phyloP scores from a whole-genome alignment of 2,113 vertebrate genomes.

The Nannospalax galili region DNA sequence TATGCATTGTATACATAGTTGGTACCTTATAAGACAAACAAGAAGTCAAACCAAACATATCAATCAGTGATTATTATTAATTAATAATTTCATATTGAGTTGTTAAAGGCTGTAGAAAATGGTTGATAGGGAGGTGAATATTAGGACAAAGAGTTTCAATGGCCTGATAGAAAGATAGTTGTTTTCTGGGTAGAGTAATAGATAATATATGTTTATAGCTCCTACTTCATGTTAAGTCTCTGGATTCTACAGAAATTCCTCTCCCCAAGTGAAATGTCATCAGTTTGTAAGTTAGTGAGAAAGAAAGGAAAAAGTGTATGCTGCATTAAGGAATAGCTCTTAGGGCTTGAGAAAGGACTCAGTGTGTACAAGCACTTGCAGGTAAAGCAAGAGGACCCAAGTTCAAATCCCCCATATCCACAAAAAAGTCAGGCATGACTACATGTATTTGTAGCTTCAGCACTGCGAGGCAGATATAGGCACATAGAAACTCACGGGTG shows the following conservation, averaged over 20 bases:
- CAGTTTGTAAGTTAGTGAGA: not conserved
- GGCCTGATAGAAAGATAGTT: not conserved
- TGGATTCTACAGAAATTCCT: not conserved
- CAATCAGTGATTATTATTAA: not conserved
- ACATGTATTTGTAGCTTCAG: not conserved
- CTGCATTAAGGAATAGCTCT: not conserved
- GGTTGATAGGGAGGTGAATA: not conserved
- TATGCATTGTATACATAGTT: not conserved
- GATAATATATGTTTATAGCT: not conserved
- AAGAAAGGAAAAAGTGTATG: not conserved
- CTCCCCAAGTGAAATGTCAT: not conserved
- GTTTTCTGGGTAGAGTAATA: not conserved
- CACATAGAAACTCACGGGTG: not conserved
- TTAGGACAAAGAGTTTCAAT: not conserved
- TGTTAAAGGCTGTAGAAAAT: not conserved
- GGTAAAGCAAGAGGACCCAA: not conserved
- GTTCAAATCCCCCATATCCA: not conserved
- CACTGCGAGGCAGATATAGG: not conserved
- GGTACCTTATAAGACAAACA: not conserved
- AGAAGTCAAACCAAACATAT: not conserved
- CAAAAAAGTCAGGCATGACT: not conserved
- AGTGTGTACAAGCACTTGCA: not conserved
- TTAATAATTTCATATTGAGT: not conserved
- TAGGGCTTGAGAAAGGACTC: not conserved
- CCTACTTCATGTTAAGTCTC: not conserved